These are phyloP conservation scores for Corythornis madagascariensis DNA, from an alignment of 2,113 vertebrate species.

Conservation along the genomic window DNA sequence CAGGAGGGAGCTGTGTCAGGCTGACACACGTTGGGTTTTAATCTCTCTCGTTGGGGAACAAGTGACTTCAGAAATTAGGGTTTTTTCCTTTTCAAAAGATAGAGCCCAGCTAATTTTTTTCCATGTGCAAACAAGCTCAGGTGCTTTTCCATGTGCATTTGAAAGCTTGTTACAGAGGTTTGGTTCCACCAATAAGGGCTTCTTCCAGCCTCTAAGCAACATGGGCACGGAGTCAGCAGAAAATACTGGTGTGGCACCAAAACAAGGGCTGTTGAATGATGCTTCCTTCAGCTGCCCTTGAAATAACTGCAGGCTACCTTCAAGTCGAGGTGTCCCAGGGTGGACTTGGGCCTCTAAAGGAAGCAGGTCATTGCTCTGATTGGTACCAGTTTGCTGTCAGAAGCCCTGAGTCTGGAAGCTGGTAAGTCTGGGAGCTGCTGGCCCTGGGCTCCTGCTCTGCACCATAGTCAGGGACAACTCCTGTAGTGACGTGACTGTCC, in stretches of 20 bases:
- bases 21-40: not conserved
- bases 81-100: not conserved
- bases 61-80: not conserved
- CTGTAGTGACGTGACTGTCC: not conserved
- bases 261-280: not conserved
- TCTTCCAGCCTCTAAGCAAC: fast-evolving
- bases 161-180: not conserved
- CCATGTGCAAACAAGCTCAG: fast-evolving
- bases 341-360: not conserved
- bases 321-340: not conserved
- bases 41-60: not conserved
- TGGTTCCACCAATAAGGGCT: not conserved
- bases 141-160: not conserved
- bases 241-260: not conserved
- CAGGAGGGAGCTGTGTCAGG: not conserved
- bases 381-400: not conserved
- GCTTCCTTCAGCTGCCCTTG: not conserved
- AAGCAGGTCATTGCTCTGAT: not conserved
- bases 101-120: not conserved
- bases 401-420: not conserved
- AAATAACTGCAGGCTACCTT: not conserved
- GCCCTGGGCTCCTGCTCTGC: not conserved
- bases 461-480: not conserved
- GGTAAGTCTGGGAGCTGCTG: not conserved
- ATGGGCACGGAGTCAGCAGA: not conserved